These are phyloP conservation scores for Halocynthia roretzi DNA, from an alignment of 23 tunicate species.

Conservation along the genomic window DNA sequence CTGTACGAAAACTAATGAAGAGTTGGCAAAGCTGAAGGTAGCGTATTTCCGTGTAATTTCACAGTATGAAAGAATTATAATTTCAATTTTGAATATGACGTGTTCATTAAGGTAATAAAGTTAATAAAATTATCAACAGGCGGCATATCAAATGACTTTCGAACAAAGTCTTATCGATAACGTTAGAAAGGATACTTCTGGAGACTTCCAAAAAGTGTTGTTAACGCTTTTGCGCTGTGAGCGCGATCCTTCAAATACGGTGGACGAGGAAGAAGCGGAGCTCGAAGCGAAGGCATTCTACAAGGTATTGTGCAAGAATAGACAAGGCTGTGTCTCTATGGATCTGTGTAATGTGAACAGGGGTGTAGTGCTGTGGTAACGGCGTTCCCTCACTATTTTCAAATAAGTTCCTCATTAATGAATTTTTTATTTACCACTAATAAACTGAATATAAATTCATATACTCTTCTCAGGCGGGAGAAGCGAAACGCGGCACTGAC, in stretches of 20 bases:
- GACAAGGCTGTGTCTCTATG: no score
- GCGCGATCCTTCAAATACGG: slow-evolving; percentile 14
- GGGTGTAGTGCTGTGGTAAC: no score
- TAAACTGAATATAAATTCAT: no score
- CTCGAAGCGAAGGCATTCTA: slow-evolving; percentile 17
- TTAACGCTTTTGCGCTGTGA: slow-evolving; percentile 10
- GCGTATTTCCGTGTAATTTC: background rate
- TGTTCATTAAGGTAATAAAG: background rate
- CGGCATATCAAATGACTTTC: slow-evolving; percentile 20
- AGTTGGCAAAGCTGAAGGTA: slow-evolving; percentile 24
- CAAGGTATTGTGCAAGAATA: no score
- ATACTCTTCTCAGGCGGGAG: slow-evolving; percentile 8
- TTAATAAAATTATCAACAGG: background rate
- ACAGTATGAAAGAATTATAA: background rate
- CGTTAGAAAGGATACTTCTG: slow-evolving; percentile 12
- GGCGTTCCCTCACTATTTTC: no score
- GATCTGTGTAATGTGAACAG: no score
- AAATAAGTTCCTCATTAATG: no score
- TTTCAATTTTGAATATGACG: no score
- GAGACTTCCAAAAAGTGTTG: slow-evolving; percentile 22
- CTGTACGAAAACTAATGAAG: slow-evolving; percentile 8
- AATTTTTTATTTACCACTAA: no score
- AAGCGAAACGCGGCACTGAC: slow-evolving; percentile 28
- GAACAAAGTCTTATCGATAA: slow-evolving; percentile 15
- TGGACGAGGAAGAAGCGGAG: slow-evolving; percentile 22